Evolutionary conservation across 2,797 vertebrate species (phyloP), one percentile per base, ranked within the genome.

Genomic region (Octomys mimax): DNA sequence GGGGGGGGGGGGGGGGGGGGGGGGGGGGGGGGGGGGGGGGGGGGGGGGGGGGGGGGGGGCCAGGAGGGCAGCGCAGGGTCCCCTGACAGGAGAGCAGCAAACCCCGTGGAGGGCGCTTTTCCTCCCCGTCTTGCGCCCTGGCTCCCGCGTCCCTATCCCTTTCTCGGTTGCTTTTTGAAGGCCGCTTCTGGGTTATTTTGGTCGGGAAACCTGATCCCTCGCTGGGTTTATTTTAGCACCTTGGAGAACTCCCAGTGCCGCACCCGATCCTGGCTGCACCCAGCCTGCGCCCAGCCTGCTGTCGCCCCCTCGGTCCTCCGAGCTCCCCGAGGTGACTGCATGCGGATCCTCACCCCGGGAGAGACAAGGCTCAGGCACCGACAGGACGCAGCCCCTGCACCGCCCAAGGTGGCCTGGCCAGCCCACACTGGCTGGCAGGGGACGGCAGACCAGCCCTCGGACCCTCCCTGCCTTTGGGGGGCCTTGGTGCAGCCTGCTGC

Each of bases 151-250:
- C 42, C 10, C 18, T 26, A 96, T 85, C 66, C 28, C 91, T 88
- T 82, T 91, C 90, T 61, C 96, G 64, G 96, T 92, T 95, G 33
- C 91, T 75, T 97, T 95, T 96, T 96, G 6, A 64, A 95, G 90
- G 96, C 78, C 16, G 95, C 33, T 1, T 88, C 75, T 0, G 93
- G 97, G 95, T 96, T 99, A 98, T 98, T 99, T 98, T 97, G 96
- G 98, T 97, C 97, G 59, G 95, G 98, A 98, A 97, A 99, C 94
- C 89, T 0, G 93, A 98, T 98, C 98, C 97, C 70, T 39, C 5
- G 0, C 13, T 1, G 80, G 93, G 94, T 97, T 98, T 98, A 98
- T 98, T 95, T 92, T 82, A 97, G 97, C 95, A 96, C 97, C 98
- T 97, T 96, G 96, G 98, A 98, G 97, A 97, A 94, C 3, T 79